Percentiles rank a stretch among this genome's conserved stretches.
phyloP scores from a whole-genome alignment of 2,113 vertebrate species.

The Mellivora capensis region DNA sequence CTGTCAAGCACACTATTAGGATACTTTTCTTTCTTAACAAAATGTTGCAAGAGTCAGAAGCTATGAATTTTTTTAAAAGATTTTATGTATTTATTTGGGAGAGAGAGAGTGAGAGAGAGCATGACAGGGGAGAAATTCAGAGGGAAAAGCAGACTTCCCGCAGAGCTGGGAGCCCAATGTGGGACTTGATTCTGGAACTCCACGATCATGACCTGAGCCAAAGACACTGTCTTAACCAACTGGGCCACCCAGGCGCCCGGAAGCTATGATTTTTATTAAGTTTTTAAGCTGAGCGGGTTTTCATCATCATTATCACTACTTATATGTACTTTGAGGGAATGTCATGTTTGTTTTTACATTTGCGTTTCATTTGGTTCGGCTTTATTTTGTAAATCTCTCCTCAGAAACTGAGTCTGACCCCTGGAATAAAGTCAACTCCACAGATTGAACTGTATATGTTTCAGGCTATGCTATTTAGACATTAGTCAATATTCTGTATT shows the following conservation, averaged over 20 bases:
- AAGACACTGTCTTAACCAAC: too few relatives aligned
- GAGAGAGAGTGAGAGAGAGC: too few relatives aligned
- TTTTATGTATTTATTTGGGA: too few relatives aligned
- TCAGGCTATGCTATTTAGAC: neutral
- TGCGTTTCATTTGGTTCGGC: neutral
- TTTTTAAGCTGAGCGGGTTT: neutral
- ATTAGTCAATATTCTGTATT: neutral
- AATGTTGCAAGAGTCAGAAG: constrained; percentile 32
- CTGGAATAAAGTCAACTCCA: neutral
- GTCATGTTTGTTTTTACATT: neutral
- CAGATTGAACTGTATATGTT: neutral
- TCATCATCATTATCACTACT: neutral
- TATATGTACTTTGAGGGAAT: neutral
- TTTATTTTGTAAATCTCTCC: neutral
- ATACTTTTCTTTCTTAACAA: constrained; percentile 18
- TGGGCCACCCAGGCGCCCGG: neutral
- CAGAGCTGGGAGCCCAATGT: too few relatives aligned
- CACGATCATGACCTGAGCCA: too few relatives aligned
- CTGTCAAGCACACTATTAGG: neutral
- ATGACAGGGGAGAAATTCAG: too few relatives aligned
- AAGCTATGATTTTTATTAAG: constrained; percentile 6
- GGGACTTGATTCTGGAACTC: too few relatives aligned
- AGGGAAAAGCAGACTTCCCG: too few relatives aligned
- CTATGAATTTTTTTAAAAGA: neutral
- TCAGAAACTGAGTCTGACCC: neutral